phyloP scores from a whole-genome alignment of 2,888 invertebrate species.

The Tricholauxania praeusta region DNA sequence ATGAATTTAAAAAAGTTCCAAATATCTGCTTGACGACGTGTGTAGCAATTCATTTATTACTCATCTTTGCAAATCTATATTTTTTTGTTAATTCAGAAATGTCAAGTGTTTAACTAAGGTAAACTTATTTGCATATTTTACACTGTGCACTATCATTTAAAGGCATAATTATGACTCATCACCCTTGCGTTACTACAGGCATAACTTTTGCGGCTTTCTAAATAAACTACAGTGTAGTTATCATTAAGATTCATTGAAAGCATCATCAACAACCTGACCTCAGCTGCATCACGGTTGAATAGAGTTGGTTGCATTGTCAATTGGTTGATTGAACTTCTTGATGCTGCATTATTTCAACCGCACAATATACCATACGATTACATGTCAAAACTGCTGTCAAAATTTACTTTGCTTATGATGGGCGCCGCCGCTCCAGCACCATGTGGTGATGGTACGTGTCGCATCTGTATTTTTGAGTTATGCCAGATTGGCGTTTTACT shows the following conservation, averaged over 20 bases:
- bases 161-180: slow-evolving; percentile 14
- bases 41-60: no score
- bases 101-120: no score
- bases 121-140: no score
- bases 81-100: no score
- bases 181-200: background rate
- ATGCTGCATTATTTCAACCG: background rate
- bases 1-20: no score
- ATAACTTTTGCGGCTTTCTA: slow-evolving; percentile 5
- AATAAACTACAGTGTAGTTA: no score
- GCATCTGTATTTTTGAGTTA: no score
- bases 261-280: background rate
- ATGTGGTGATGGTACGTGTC: no score
- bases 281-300: slow-evolving; percentile 8
- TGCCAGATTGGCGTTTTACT: no score
- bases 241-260: no score
- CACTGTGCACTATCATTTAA: background rate
- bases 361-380: background rate
- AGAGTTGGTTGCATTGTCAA: slow-evolving; percentile 8
- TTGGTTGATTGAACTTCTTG: background rate
- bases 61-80: no score
- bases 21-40: no score
- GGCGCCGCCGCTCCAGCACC: background rate
- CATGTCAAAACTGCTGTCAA: slow-evolving; percentile 23
- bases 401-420: background rate